A percentile compares a stretch with the other conserved stretches of the same genome.
phyloP scores from a whole-genome alignment of 2,797 vertebrate genomes.

The Darevskia nairensis region DNA sequence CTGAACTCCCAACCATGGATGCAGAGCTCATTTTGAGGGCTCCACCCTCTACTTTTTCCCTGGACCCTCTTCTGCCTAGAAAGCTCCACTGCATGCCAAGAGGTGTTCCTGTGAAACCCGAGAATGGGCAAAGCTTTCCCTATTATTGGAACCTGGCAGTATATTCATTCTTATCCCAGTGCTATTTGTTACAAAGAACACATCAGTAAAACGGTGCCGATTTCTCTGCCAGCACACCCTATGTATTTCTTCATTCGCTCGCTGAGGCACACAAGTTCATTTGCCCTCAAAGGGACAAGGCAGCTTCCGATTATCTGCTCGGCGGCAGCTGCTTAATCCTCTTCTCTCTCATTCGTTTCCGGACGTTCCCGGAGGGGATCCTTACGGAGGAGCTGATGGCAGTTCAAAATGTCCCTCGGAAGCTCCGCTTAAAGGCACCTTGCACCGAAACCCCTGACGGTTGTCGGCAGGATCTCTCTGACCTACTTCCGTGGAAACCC shows the following conservation, averaged over 20 bases:
- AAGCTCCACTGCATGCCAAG: too few relatives aligned
- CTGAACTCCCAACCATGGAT: too few relatives aligned
- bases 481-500: accelerated
- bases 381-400: too few relatives aligned
- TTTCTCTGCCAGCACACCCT: background rate
- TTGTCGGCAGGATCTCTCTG: accelerated
- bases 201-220: background rate
- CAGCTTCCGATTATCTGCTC: background rate
- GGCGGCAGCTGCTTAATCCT: background rate
- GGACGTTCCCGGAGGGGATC: background rate
- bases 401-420: background rate
- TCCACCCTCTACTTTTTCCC: too few relatives aligned
- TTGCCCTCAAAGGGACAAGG: background rate
- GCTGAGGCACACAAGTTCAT: background rate
- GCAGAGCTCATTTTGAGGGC: background rate
- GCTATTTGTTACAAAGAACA: too few relatives aligned
- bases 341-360: background rate
- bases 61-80: too few relatives aligned
- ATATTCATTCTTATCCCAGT: background rate
- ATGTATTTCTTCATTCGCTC: background rate
- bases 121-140: too few relatives aligned
- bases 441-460: accelerated
- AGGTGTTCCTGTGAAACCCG: background rate
- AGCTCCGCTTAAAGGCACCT: background rate
- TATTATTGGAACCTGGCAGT: too few relatives aligned